Base-by-base conservation (phyloP, 2,888 invertebrate species). In the Elmis aenea region DNA sequence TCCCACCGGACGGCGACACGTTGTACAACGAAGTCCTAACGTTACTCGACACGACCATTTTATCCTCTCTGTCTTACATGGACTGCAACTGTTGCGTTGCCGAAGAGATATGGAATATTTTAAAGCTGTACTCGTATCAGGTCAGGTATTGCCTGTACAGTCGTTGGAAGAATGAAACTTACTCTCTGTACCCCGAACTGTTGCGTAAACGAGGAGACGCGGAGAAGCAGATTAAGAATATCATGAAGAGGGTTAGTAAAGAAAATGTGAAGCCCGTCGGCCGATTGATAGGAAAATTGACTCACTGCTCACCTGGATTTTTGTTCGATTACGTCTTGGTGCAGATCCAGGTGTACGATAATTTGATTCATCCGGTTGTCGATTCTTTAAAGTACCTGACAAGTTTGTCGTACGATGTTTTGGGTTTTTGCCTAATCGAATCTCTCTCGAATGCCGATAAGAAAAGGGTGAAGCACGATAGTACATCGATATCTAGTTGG, bases 211-310 rank as follows among this genome's bases (percentile, higher is more conserved):
- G 87, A 23, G 93, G 90, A 0, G 87, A 90, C 60, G 84, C 89
- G 0, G 78, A 92, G 49, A 93, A 94, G 59, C 82, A 88, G 58
- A 89, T 95, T 27, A 94, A 94, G 63, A 92, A 92, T 49, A 85
- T 96, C 20, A 93, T 99, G 91, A 96, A 97, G 70, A 82, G 88
- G 45, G 91, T 93, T 20, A 94, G 94, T 55, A 99, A 99, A 64
- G 99, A 99, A 66, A 99, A 95, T 58, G 92, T 96, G 3, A 99
- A 97, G 66, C 92, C 90, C 1, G 88, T 94, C 42, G 99, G 99
- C 1, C 76, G 99, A 39, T 83, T 89, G 27, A 87, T 99, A 46
- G 99, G 97, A 8, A 99, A 99, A 72, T 73, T 97, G 16, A 92
- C 94, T 13, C 97, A 99, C 64, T 91, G 90, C 29, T 90, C 94